These are phyloP conservation scores for Bubo scandiacus DNA, from an alignment of 2,113 vertebrate genomes.

Conservation along the genomic window DNA sequence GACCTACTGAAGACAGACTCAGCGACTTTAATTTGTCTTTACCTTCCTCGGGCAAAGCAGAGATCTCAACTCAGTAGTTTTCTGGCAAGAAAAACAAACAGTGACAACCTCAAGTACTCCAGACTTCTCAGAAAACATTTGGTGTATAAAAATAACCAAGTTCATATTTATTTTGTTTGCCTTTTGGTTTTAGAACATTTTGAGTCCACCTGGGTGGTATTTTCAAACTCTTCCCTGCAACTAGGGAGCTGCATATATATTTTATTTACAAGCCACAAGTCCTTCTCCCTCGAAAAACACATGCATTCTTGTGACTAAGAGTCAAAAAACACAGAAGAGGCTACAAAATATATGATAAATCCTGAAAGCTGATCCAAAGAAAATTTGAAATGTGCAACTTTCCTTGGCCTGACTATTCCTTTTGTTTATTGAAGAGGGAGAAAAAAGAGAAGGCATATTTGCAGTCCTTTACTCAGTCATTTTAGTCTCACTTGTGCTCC, in stretches of 20 bases:
- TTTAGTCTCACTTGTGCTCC: background rate
- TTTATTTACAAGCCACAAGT: background rate
- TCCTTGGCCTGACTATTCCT: background rate
- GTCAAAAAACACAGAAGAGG: background rate
- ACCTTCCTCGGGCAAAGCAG: slow-evolving; percentile 21
- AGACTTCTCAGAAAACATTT: slow-evolving; percentile 8
- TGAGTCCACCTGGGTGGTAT: background rate
- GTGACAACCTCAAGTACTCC: background rate
- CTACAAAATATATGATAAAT: background rate
- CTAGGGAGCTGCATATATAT: background rate
- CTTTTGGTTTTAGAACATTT: background rate
- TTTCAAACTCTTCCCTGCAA: background rate
- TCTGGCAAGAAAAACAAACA: slow-evolving; percentile 35
- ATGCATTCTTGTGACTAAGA: background rate
- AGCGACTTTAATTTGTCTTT: background rate
- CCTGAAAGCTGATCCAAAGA: background rate
- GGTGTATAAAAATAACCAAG: slow-evolving; percentile 3
- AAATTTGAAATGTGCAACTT: background rate
- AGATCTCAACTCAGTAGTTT: slow-evolving; percentile 46
- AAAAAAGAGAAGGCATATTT: background rate
- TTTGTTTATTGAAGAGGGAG: background rate
- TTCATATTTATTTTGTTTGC: slow-evolving; percentile 17
- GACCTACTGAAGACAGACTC: background rate
- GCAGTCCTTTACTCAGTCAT: background rate
- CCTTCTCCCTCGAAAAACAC: background rate